These are phyloP conservation scores for Dendrocincla fuliginosa DNA, from an alignment of 2,797 vertebrate genomes.

Conservation along the genomic window DNA sequence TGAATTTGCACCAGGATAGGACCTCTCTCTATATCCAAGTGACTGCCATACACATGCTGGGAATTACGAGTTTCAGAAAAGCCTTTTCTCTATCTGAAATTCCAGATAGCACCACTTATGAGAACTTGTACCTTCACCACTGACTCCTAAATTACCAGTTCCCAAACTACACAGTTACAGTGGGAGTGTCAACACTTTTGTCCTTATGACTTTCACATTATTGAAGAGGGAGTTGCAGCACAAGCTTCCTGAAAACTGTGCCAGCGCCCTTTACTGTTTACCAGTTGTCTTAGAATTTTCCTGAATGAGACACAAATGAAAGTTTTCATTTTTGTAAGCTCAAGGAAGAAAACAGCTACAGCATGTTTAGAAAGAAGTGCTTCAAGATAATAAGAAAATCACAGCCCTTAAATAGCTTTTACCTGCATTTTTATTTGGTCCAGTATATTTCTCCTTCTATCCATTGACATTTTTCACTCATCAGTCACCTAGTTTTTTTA, in stretches of 20 bases:
- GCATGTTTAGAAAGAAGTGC: neutral
- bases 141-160: neutral
- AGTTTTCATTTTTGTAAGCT: neutral
- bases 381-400: neutral
- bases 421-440: neutral
- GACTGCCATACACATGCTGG: neutral
- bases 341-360: neutral
- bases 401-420: neutral
- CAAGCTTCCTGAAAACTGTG: neutral
- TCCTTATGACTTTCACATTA: neutral
- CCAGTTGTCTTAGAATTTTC: neutral
- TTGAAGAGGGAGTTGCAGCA: neutral
- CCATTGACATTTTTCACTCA: neutral
- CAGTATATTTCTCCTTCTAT: neutral
- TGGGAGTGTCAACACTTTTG: neutral
- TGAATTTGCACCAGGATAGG: neutral
- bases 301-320: neutral
- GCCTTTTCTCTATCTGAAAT: neutral
- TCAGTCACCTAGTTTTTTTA: neutral
- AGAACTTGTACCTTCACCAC: neutral
- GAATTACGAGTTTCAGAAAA: neutral
- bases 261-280: neutral
- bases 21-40: neutral
- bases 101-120: neutral
- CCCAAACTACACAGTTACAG: rapidly evolving